Evolutionary conservation across 2,888 invertebrate genomes (phyloP).

Genomic region (Acronicta aceris): DNA sequence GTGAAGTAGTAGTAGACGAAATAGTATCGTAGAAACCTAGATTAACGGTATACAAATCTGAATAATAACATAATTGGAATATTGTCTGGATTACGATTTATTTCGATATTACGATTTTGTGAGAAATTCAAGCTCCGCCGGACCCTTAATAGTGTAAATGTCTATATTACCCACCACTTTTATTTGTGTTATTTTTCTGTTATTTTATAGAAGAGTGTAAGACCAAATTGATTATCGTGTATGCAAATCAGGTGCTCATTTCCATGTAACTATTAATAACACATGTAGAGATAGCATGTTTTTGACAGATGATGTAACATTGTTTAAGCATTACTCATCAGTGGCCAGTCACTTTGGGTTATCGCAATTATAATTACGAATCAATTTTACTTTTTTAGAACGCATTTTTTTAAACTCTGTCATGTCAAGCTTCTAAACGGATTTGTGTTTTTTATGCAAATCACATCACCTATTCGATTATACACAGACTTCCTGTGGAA

Average conservation of each 20-base stretch:
- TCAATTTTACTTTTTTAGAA: slow-evolving; percentile 34
- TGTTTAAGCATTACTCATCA: slow-evolving; percentile 46
- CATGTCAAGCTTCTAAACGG: neutral
- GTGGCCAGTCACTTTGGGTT: slow-evolving; percentile 30
- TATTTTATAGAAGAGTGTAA: slow-evolving; percentile 13
- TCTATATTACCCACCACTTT: no score
- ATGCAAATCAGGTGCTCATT: slow-evolving; percentile 52
- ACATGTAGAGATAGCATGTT: slow-evolving; percentile 44
- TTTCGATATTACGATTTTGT: no score
- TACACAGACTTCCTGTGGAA: no score
- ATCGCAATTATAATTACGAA: slow-evolving; percentile 48
- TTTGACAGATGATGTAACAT: slow-evolving; percentile 58
- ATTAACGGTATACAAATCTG: no score
- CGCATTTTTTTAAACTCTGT: slow-evolving; percentile 12
- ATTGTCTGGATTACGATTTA: no score
- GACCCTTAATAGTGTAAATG: no score
- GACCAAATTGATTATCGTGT: slow-evolving; percentile 48
- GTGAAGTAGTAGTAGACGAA: no score
- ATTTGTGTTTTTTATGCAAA: neutral
- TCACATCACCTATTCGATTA: neutral
- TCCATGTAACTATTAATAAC: slow-evolving; percentile 48
- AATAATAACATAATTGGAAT: no score
- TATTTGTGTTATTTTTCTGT: slow-evolving; percentile 21
- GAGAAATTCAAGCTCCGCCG: no score
- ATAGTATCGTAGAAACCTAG: no score